Conservation (phyloP, 2,113 vertebrate species). For the Brachyistius frenatus region DNA sequence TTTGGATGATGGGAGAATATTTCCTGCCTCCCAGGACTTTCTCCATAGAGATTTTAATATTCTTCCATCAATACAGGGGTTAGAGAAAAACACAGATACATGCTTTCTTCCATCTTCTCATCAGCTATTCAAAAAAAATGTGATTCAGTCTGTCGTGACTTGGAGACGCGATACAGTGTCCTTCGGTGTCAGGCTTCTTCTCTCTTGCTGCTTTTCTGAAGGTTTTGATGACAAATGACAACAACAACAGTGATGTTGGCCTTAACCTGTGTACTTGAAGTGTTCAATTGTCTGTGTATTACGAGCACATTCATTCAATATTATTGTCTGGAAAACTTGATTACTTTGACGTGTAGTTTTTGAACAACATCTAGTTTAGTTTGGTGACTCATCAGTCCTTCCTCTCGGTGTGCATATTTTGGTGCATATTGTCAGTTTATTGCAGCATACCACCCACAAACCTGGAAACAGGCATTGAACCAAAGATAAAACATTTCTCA, state of each 20-base stretch:
- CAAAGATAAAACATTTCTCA: background rate
- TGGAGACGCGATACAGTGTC: background rate
- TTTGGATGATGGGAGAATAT: too few relatives aligned
- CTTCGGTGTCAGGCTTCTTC: background rate
- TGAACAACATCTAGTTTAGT: background rate
- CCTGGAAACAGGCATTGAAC: slow-evolving; percentile 25
- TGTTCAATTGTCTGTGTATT: too few relatives aligned
- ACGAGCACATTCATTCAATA: background rate
- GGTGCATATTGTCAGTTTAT: slow-evolving; percentile 25
- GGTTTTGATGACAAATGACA: background rate
- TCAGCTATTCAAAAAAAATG: background rate
- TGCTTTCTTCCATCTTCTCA: background rate
- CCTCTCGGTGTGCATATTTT: background rate
- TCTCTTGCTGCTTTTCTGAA: background rate
- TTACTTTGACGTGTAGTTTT: background rate
- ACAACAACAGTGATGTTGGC: background rate
- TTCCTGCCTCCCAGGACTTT: background rate
- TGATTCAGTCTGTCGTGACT: too few relatives aligned
- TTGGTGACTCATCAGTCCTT: slow-evolving; percentile 1
- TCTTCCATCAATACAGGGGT: background rate
- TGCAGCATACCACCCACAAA: background rate
- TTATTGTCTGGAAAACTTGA: background rate
- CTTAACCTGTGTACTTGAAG: background rate
- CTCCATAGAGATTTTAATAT: background rate
- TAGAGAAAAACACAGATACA: background rate